Percentiles rank a stretch among this genome's conserved stretches.
Conservation (phyloP, 2,888 invertebrate genomes). For the Morpho achilles region DNA sequence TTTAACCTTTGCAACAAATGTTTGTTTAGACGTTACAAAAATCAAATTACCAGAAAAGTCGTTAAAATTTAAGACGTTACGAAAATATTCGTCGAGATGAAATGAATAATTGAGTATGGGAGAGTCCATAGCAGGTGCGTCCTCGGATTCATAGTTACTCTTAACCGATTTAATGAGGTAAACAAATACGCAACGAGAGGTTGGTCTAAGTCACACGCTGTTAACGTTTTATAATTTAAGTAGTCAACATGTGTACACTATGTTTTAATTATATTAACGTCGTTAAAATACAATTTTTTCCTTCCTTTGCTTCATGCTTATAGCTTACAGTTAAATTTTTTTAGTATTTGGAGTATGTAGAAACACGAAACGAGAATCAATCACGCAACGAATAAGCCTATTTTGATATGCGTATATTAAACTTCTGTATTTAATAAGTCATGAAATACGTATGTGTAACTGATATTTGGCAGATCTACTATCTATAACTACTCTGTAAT, state of each 20-base stretch:
- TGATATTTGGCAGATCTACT: too few species aligned
- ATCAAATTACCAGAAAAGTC: background rate
- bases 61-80: constrained; percentile 7
- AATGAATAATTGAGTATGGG: constrained; percentile 23
- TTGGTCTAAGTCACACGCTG: constrained; percentile 30
- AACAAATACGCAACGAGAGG: constrained; percentile 45
- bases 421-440: too few species aligned
- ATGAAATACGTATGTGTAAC: too few species aligned
- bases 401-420: too few species aligned
- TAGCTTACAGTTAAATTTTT: too few species aligned
- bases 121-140: constrained; percentile 48
- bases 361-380: too few species aligned
- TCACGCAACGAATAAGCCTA: too few species aligned
- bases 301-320: background rate
- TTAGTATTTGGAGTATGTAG: too few species aligned
- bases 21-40: background rate
- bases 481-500: too few species aligned
- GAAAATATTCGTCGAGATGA: constrained; percentile 23
- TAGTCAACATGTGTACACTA: too few species aligned
- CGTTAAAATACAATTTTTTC: background rate
- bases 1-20: too few species aligned
- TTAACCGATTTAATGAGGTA: constrained; percentile 63
- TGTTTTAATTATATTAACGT: too few species aligned
- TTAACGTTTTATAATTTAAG: background rate
- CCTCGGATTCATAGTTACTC: constrained; percentile 47